These are phyloP conservation scores for Timema podura DNA, from an alignment of 2,888 invertebrate genomes.

Conservation along the genomic window DNA sequence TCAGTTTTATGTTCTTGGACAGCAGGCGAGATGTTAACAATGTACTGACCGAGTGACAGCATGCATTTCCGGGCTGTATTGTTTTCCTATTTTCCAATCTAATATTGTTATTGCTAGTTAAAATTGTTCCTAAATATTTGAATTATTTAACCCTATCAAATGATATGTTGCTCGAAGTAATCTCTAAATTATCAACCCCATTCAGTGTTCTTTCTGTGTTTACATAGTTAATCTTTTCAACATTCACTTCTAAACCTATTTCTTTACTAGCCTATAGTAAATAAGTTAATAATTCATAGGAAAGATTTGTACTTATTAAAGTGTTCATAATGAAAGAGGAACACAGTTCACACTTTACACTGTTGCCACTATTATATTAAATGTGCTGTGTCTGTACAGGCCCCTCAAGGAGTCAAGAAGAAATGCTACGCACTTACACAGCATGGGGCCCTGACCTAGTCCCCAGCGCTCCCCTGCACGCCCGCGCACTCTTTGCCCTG, in stretches of 20 bases:
- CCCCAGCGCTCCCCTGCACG: slow-evolving; percentile 34
- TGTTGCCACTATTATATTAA: not conserved
- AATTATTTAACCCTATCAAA: too few species aligned
- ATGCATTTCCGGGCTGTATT: too few species aligned
- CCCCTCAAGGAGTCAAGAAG: slow-evolving; percentile 81
- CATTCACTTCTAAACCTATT: not conserved
- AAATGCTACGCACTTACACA: slow-evolving; percentile 72
- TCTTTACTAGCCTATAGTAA: not conserved
- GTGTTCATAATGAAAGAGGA: too few species aligned
- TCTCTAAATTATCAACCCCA: too few species aligned
- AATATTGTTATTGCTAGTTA: too few species aligned
- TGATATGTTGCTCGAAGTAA: too few species aligned
- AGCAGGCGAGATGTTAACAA: too few species aligned
- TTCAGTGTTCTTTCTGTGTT: not conserved
- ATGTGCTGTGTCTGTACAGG: slow-evolving; percentile 44
- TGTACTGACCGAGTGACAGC: too few species aligned
- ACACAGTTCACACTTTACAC: not conserved
- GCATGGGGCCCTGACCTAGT: slow-evolving; percentile 56
- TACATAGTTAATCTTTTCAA: not conserved
- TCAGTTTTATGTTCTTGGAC: too few species aligned
- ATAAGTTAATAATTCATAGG: not conserved
- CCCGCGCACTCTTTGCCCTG: slow-evolving; percentile 59
- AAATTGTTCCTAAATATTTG: too few species aligned
- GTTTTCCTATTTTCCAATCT: too few species aligned
- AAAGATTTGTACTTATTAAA: not conserved